A percentile compares a stretch with the other conserved stretches of the same genome.
These are phyloP conservation scores for Diogma glabrata DNA, from an alignment of 2,888 invertebrate species.

Conservation along the genomic window DNA sequence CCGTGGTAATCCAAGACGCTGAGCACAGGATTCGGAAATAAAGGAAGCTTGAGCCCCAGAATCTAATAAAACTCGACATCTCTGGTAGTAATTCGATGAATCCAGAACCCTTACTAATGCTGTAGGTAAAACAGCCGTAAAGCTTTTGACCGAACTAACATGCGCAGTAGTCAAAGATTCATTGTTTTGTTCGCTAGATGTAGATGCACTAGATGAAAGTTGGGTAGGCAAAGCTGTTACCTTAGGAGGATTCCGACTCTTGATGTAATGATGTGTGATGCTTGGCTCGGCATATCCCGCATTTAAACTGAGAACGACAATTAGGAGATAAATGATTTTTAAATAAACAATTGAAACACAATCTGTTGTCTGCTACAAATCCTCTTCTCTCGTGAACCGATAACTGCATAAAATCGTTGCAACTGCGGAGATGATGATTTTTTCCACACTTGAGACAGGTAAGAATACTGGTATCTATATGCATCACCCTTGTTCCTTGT, in stretches of 20 bases:
- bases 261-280: neutral
- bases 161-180: too few species aligned
- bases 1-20: too few species aligned
- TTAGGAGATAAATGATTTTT: neutral
- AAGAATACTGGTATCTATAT: neutral
- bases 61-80: too few species aligned
- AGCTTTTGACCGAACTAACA: neutral
- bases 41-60: too few species aligned
- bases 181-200: too few species aligned
- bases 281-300: neutral
- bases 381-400: neutral
- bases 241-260: too few species aligned
- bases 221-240: too few species aligned
- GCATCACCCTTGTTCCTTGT: neutral
- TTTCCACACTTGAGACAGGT: neutral
- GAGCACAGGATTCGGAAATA: too few species aligned
- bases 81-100: neutral
- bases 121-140: neutral
- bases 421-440: neutral
- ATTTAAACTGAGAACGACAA: neutral
- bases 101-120: neutral
- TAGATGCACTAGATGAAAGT: too few species aligned
- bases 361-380: neutral
- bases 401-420: neutral
- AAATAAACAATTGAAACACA: neutral